Base-by-base conservation (phyloP, 2,113 vertebrate genomes). In the Dromas ardeola region DNA sequence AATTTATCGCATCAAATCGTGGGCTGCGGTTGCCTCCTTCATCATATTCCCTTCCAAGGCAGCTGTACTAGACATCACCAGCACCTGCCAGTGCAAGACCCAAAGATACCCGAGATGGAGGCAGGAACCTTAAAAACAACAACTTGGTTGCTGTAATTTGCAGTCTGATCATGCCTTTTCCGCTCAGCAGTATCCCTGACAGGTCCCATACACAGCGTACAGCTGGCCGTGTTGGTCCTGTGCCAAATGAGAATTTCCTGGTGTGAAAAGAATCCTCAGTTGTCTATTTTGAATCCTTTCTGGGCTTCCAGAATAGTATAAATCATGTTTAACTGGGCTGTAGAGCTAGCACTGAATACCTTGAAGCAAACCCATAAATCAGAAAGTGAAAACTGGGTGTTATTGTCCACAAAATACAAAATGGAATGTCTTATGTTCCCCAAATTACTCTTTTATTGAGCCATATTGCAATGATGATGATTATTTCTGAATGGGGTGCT, bases 171-270 rank as follows among this genome's bases (percentile, higher is more conserved):
- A 88, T 70, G 91, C 19, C 21, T 88, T 90, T 90, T 96, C 67
- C 1, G 2, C 74, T 95, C 87, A 95, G 45, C 91, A 83, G 47
- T 91, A 66, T 90, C 86, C 36, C 93, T 95, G 96, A 94, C 93
- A 96, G 71, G 87, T 95, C 93, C 78, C 93, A 91, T 95, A 94
- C 93, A 95, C 95, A 90, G 74, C 5, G 23, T 95, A 97, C 97
- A 97, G 95, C 96, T 97, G 95, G 83, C 89, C 3, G 0, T 91
- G 83, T 89, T 97, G 96, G 86, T 96, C 42, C 74, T 62, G 25
- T 96, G 94, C 96, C 96, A 96, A 96, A 94, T 90, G 89, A 95
- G 87, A 97, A 80, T 97, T 95, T 95, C 43, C 87, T 94, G 82
- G 89, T 88, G 93, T 93, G 86, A 96, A 97, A 96, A 94, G 91